Evolutionary conservation across 2,113 vertebrate species (phyloP).

Genomic region (Scomber scombrus): DNA sequence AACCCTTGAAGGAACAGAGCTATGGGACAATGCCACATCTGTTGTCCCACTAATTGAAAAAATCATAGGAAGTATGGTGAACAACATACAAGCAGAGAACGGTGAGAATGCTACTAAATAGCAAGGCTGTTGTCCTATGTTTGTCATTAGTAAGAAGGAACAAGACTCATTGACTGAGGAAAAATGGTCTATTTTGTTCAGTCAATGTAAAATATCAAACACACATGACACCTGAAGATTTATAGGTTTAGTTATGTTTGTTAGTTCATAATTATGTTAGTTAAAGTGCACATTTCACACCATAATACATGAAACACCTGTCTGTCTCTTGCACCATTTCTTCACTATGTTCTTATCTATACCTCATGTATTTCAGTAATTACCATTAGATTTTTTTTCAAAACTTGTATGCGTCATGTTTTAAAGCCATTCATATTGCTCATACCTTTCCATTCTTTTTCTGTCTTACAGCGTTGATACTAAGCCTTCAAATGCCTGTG

Average conservation of each 20-base stretch:
- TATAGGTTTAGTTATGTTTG: not conserved
- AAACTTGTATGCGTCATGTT: too few species aligned
- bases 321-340: not conserved
- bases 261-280: too few species aligned
- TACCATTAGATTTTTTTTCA: not conserved
- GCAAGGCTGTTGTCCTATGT: not conserved
- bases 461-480: conserved; percentile 68
- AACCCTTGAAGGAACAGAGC: conserved; percentile 50
- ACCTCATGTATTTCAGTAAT: not conserved
- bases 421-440: not conserved
- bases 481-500: conserved; percentile 69
- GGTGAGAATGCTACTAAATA: conserved; percentile 65
- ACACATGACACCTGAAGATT: not conserved
- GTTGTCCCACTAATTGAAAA: conserved; percentile 60
- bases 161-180: not conserved
- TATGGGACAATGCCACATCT: conserved; percentile 50
- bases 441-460: not conserved
- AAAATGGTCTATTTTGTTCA: not conserved
- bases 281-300: not conserved
- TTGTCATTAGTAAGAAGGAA: not conserved
- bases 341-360: not conserved
- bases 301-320: not conserved
- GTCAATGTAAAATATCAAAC: not conserved
- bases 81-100: conserved; percentile 60
- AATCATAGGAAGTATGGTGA: conserved; percentile 21